These are phyloP conservation scores for Lithophane socia DNA, from an alignment of 2,888 invertebrate species.

Conservation along the genomic window DNA sequence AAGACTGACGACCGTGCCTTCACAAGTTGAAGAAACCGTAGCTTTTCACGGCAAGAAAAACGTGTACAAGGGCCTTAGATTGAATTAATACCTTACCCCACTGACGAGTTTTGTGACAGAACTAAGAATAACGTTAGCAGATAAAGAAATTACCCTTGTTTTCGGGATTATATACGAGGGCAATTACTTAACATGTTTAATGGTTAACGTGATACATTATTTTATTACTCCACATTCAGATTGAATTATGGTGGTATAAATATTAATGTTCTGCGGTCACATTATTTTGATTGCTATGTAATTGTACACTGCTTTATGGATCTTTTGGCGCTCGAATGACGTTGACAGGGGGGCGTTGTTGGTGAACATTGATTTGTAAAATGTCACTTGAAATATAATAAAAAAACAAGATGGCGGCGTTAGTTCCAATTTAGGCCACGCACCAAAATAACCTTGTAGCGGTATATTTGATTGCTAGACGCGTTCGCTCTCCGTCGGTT, in stretches of 20 bases:
- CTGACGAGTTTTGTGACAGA: slow-evolving; percentile 31
- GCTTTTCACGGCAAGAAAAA: no score
- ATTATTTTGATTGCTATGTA: slow-evolving; percentile 30
- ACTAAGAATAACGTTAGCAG: slow-evolving; percentile 25
- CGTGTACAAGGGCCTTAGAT: slow-evolving; percentile 1
- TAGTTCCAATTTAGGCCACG: neutral
- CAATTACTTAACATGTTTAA: slow-evolving; percentile 41
- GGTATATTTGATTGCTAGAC: slow-evolving; percentile 72
- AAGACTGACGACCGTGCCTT: no score
- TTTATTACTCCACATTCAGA: slow-evolving; percentile 23
- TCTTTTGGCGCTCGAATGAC: neutral
- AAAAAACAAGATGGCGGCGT: neutral
- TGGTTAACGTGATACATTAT: slow-evolving; percentile 41
- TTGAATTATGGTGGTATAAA: slow-evolving; percentile 41
- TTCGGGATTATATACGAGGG: slow-evolving; percentile 27
- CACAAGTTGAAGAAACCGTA: no score
- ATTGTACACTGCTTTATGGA: neutral
- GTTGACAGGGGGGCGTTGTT: neutral
- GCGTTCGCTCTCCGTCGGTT: slow-evolving; percentile 91
- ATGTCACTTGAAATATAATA: neutral
- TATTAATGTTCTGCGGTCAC: slow-evolving; percentile 34
- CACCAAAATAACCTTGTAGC: no score
- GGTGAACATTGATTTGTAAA: neutral
- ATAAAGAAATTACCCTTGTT: slow-evolving; percentile 33
- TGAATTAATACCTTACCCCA: slow-evolving; percentile 22